phyloP scores from a whole-genome alignment of 2,797 vertebrate genomes.

The Discoglossus pictus region DNA sequence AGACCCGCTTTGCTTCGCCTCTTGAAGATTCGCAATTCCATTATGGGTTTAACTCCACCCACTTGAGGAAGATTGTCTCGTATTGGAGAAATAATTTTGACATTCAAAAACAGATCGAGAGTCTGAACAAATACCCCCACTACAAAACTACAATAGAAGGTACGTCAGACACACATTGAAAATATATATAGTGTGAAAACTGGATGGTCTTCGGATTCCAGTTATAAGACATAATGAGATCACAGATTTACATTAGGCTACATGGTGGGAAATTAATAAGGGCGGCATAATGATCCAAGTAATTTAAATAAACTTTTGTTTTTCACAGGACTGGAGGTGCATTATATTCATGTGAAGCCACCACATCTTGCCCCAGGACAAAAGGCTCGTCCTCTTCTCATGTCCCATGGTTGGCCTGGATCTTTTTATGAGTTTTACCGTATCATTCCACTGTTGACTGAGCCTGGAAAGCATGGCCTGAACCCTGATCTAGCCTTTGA shows the following conservation, averaged over 20 bases:
- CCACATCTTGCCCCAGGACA: conserved; percentile 60
- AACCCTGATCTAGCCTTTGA: conserved; percentile 70
- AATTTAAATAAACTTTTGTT: no score
- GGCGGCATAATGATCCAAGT: no score
- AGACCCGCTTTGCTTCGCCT: conserved; percentile 67
- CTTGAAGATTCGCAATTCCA: conserved; percentile 77
- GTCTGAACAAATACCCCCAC: conserved; percentile 84
- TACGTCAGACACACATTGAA: no score
- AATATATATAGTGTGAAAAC: no score
- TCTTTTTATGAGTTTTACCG: conserved; percentile 89
- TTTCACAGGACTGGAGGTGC: conserved; percentile 77
- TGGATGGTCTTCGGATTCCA: no score
- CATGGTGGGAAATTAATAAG: no score
- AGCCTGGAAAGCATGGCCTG: conserved; percentile 59
- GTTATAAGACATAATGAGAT: no score
- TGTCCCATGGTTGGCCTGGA: conserved; percentile 88
- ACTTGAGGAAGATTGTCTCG: conserved; percentile 76
- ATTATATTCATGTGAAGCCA: conserved; percentile 82
- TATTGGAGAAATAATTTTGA: conserved; percentile 86
- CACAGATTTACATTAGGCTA: no score
- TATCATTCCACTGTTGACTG: conserved; percentile 81
- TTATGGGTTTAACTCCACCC: conserved; percentile 82
- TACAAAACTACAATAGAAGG: conserved; percentile 90
- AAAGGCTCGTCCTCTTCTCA: conserved; percentile 75
- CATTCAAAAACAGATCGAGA: conserved; percentile 80